These are phyloP conservation scores for Melanostigma gelatinosum DNA, from an alignment of 2,113 vertebrate genomes.

Conservation along the genomic window DNA sequence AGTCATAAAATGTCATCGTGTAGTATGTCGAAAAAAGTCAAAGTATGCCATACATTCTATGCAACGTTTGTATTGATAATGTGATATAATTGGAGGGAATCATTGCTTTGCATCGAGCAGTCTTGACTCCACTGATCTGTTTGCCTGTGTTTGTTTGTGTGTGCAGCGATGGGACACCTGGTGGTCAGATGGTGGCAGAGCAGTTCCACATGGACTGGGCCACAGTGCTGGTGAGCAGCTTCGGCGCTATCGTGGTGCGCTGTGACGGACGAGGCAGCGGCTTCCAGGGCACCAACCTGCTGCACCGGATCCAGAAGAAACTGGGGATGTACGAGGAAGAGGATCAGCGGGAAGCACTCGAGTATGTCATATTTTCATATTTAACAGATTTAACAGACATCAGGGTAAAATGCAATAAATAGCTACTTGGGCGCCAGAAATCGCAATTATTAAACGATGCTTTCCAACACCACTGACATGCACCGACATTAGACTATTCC, in stretches of 20 bases:
- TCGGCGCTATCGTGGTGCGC: slow-evolving; percentile 86
- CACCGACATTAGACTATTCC: neutral
- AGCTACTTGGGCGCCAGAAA: neutral
- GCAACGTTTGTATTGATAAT: neutral
- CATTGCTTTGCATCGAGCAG: neutral
- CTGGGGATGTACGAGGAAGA: slow-evolving; percentile 90
- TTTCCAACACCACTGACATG: neutral
- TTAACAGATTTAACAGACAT: neutral
- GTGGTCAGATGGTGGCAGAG: slow-evolving; percentile 91
- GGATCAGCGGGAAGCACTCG: slow-evolving; percentile 90
- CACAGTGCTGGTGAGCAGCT: slow-evolving; percentile 92
- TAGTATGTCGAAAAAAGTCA: too few species aligned
- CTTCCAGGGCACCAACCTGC: slow-evolving; percentile 92
- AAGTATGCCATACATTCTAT: neutral
- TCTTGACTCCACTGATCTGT: neutral
- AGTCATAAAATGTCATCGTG: too few species aligned
- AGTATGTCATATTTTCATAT: slow-evolving; percentile 72
- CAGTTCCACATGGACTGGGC: slow-evolving; percentile 91
- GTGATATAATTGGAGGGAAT: neutral
- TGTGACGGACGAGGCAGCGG: slow-evolving; percentile 93
- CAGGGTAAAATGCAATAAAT: neutral
- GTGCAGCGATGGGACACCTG: slow-evolving; percentile 87
- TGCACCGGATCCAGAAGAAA: slow-evolving; percentile 89
- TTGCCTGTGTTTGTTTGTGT: neutral
- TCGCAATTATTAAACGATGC: neutral